Base-by-base conservation (phyloP, 2,888 invertebrate genomes). In the Oscheius sp. region DNA sequence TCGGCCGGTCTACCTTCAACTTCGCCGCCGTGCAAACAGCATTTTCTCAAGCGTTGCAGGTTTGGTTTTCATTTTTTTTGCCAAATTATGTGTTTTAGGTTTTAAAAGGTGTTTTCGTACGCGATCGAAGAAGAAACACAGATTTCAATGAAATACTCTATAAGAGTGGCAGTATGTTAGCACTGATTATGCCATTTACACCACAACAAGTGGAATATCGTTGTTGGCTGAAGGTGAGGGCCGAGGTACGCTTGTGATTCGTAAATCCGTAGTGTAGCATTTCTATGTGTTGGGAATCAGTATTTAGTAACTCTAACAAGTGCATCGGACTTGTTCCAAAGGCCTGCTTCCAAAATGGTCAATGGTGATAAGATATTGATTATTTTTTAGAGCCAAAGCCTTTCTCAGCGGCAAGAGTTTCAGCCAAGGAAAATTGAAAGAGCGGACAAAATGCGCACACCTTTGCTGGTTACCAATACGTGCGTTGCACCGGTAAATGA, bases 1-100 rank as follows among this genome's bases (percentile, higher is more conserved):
- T 99, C 89, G 98, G 98, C 9, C 93, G 96, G 84, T 96, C 96
- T 89, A 96, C 96, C 87, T 97, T 96, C 90, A 95, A 95, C 74
- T 94, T 94, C 79, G 91, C 96, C 85, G 93, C 94, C 89, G 94
- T 94, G 21, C 94, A 94, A 89, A 93, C 94, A 91, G 95, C 97
- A 76, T 99, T 98, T 91, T 96, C 96, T 90, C 95, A 95, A 91
- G 98, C 98, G 76, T 97, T 94, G 95, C 85, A 71, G 61, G 72
- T 75, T 59, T 16, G 9, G 6, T 29, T 35, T 46, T 21, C 58
- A 46, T 16, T 5, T 76, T 18, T 18, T 61, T 45, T n/a, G 41
- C 21, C 3, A 41, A 16, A 35, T 23, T n/a, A n/a, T n/a, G n/a
- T n/a, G n/a, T 12, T 69, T 46, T 23, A 69, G 73, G 59, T 73